These are phyloP conservation scores for Psephotus haematonotus DNA, from an alignment of 2,113 vertebrate genomes.

Conservation along the genomic window DNA sequence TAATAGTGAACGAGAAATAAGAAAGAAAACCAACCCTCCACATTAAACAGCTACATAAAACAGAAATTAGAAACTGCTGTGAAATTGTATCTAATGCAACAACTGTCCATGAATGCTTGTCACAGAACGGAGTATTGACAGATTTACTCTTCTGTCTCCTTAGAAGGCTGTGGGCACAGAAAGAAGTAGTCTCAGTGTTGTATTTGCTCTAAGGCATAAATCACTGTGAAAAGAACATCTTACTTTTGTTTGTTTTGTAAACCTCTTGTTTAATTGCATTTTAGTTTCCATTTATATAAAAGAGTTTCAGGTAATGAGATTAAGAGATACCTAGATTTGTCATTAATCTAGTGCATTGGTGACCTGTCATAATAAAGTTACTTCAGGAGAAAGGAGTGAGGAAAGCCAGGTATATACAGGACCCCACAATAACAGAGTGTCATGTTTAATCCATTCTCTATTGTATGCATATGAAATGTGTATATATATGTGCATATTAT, in stretches of 20 bases:
- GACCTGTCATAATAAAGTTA: background rate
- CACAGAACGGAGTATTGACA: background rate
- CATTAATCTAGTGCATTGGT: background rate
- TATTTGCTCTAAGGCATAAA: conserved; percentile 9
- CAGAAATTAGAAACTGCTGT: conserved; percentile 29
- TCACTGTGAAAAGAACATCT: conserved; percentile 12
- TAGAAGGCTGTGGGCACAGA: conserved; percentile 4
- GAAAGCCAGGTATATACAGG: background rate
- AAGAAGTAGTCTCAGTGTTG: background rate
- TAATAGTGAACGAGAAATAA: background rate
- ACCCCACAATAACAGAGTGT: background rate
- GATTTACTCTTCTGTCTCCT: conserved; percentile 5
- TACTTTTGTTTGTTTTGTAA: background rate
- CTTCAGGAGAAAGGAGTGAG: background rate
- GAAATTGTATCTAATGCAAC: conserved; percentile 4
- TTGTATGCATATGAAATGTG: background rate
- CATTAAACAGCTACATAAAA: background rate
- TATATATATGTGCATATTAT: background rate
- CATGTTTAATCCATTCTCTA: background rate
- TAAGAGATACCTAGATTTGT: background rate
- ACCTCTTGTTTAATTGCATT: background rate
- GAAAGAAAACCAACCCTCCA: background rate
- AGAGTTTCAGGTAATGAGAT: background rate
- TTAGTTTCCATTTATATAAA: background rate
- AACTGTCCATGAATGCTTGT: background rate